Percentiles rank a stretch among this genome's conserved stretches.
phyloP scores from a whole-genome alignment of 1,140 invertebrate species.

The Hesperophylax magnus region DNA sequence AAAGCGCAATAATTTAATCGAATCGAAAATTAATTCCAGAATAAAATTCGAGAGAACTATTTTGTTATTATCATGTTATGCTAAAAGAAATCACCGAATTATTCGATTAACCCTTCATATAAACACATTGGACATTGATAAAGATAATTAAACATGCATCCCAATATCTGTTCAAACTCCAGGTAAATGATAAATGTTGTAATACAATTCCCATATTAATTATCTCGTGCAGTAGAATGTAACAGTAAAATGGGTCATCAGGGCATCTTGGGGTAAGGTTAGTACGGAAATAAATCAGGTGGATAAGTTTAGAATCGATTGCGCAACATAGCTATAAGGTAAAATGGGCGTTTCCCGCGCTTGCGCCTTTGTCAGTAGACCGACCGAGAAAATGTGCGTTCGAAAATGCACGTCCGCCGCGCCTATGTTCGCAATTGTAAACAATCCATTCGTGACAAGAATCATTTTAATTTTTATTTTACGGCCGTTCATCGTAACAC shows the following conservation, averaged over 20 bases:
- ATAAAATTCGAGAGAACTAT: too few species aligned
- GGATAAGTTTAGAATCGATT: constrained; percentile 17
- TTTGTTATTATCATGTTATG: too few species aligned
- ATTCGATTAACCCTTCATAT: too few species aligned
- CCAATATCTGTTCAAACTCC: too few species aligned
- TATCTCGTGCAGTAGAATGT: background rate
- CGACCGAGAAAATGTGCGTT: background rate
- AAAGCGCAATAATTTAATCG: too few species aligned
- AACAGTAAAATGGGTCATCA: constrained; percentile 20
- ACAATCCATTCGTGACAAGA: background rate
- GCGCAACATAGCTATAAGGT: background rate
- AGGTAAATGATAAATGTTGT: too few species aligned
- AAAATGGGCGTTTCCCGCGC: constrained; percentile 35
- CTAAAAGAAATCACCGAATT: too few species aligned
- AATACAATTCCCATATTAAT: background rate
- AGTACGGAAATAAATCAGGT: constrained; percentile 12
- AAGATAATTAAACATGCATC: too few species aligned
- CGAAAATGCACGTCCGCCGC: constrained; percentile 39
- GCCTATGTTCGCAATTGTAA: constrained; percentile 15
- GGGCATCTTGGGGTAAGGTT: constrained; percentile 19
- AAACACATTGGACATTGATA: too few species aligned
- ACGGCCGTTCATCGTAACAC: too few species aligned
- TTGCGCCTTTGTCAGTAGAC: constrained; percentile 16
- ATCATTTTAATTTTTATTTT: background rate
- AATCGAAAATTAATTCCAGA: too few species aligned